These are phyloP conservation scores for Volucella inflata DNA, from an alignment of 2,888 invertebrate species.

Conservation along the genomic window DNA sequence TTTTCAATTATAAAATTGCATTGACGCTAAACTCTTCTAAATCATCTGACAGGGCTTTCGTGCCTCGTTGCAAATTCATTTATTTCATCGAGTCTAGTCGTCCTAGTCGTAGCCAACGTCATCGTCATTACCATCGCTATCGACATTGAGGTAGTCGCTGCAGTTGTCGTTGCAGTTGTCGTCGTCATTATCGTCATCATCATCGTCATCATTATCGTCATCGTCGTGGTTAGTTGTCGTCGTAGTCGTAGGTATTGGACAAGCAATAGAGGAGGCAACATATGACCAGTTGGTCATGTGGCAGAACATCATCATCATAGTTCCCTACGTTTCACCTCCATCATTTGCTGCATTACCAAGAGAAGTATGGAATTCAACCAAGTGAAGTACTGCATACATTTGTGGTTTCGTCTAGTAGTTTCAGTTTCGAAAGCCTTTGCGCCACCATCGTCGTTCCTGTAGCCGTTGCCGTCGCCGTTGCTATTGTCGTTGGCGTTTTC, in stretches of 20 bases:
- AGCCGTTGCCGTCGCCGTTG: conserved; percentile 13
- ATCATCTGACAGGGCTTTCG: conserved; percentile 76
- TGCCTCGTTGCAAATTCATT: conserved; percentile 75
- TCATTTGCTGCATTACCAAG: conserved; percentile 19
- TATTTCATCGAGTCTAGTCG: conserved; percentile 59
- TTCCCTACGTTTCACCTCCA: conserved; percentile 10
- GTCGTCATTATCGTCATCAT: neutral
- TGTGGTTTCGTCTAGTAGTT: conserved; percentile 65
- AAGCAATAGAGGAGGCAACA: too few relatives aligned
- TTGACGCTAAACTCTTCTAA: conserved; percentile 76
- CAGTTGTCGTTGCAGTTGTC: conserved; percentile 26
- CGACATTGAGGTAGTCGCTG: conserved; percentile 19
- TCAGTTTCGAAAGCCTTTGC: conserved; percentile 45
- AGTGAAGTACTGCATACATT: conserved; percentile 65
- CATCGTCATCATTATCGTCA: neutral
- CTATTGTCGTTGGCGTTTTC: conserved; percentile 25
- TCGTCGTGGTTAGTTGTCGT: too few relatives aligned
- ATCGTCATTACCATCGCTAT: conserved; percentile 22
- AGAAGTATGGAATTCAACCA: conserved; percentile 29
- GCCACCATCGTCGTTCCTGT: neutral
- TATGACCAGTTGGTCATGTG: conserved; percentile 28
- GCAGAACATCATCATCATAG: conserved; percentile 59
- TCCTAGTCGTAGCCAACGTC: neutral
- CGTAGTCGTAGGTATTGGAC: too few relatives aligned
- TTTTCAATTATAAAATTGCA: conserved; percentile 76